Evolutionary conservation across 1,140 invertebrate species (phyloP), one percentile per base, ranked within the genome.

Genomic region (Drosophila bifasciata): DNA sequence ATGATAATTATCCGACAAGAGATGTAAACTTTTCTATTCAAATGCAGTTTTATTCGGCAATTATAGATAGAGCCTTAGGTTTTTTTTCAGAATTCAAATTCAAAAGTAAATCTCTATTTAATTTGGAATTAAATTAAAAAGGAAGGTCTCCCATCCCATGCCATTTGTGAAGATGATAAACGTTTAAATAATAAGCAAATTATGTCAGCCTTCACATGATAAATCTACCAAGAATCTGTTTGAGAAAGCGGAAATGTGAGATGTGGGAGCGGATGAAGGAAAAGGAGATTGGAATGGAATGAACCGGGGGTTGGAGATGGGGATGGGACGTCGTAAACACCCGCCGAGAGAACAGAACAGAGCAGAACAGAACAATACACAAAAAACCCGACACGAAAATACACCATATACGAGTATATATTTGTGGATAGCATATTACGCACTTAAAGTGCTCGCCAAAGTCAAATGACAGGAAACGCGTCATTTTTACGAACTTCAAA

Each of bases 401-500:
- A 36, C 66, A 68, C 63, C n/a, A 56, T 73, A 58, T 74, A 50
- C 2, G 3, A 5, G 25, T 56, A 23, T 57, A 59, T 71, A 63
- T 88, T 70, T 84, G 75, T 78, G 84, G 75, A 79, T 76, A 83
- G 76, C 81, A 90, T 90, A 90, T 90, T 90, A 90, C 86, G 86
- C 86, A 90, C 86, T 79, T 86, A 90, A 90, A 90, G 81, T 83
- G 86, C 84, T 89, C 84, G 83, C 83, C 86, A 90, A 90, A 90
- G 83, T 83, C 86, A 90, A 90, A 90, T 90, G 88, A 81, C 88
- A 90, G 88, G 88, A 90, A 90, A 88, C 81, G 88, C 88, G 88
- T 90, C 88, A 90, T 90, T 90, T 90, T 88, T 88, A 89, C 84
- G 84, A 88, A 88, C 84, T 88, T 89, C 84, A 88, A 88, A 88